Evolutionary conservation across 2,888 invertebrate genomes (phyloP).

Genomic region (Lamellibrachia columna): DNA sequence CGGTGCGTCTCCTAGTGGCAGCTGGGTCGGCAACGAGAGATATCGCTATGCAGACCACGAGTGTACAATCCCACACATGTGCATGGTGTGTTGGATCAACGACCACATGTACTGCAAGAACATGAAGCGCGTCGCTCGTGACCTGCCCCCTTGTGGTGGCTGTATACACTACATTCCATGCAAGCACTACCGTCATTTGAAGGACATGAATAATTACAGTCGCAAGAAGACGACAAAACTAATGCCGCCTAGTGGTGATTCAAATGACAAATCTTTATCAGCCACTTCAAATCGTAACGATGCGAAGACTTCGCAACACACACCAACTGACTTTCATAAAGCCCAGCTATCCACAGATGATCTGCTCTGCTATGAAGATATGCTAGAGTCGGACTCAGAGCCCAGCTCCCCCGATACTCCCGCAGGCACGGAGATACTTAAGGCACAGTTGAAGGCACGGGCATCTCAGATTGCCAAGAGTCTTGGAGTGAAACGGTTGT

Average conservation of each 20-base stretch:
- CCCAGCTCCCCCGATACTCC: slow-evolving; percentile 33
- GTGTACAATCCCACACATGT: slow-evolving; percentile 40
- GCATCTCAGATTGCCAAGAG: slow-evolving; percentile 34
- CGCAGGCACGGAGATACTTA: slow-evolving; percentile 31
- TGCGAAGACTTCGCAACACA: not conserved
- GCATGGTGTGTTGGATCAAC: slow-evolving; percentile 39
- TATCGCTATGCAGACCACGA: slow-evolving; percentile 18
- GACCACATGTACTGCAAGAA: slow-evolving; percentile 42
- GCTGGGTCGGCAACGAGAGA: slow-evolving; percentile 8
- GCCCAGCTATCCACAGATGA: slow-evolving; percentile 18
- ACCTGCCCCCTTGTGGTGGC: slow-evolving; percentile 33
- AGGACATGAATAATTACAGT: not conserved
- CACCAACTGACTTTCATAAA: not conserved
- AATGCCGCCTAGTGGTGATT: not conserved
- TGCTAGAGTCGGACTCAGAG: slow-evolving; percentile 34
- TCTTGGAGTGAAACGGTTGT: slow-evolving; percentile 30
- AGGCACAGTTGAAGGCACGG: slow-evolving; percentile 31
- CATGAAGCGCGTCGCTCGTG: slow-evolving; percentile 37
- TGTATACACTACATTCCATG: slow-evolving; percentile 40
- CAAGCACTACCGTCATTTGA: slow-evolving; percentile 31
- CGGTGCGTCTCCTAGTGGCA: slow-evolving; percentile 24
- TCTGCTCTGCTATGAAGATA: slow-evolving; percentile 35
- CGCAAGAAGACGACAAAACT: not conserved
- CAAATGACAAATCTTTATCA: not conserved
- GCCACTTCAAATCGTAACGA: not conserved